Evolutionary conservation across 2,888 invertebrate species (phyloP).

Genomic region (Slavum lentiscoides): DNA sequence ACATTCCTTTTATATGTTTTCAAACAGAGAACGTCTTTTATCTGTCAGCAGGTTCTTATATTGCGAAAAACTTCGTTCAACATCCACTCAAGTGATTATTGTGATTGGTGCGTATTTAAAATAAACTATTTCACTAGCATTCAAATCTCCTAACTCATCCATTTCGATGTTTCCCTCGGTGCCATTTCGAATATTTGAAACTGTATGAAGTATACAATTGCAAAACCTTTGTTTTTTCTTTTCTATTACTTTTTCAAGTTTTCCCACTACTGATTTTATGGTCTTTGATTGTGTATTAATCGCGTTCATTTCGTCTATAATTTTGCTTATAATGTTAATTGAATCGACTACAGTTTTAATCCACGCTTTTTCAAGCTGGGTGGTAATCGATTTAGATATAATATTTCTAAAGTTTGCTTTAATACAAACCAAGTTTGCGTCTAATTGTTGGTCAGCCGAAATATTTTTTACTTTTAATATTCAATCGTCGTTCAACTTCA

Average conservation of each 20-base stretch:
- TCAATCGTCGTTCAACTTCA: too few relatives aligned
- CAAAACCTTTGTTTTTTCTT: neutral
- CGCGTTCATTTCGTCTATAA: slow-evolving; percentile 11
- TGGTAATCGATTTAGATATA: too few relatives aligned
- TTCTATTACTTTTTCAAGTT: neutral
- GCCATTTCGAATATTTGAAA: slow-evolving; percentile 9
- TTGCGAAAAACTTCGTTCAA: slow-evolving; percentile 6
- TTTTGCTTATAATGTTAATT: too few relatives aligned
- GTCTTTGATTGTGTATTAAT: too few relatives aligned
- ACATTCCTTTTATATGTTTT: neutral
- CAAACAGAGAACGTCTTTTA: too few relatives aligned
- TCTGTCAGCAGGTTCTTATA: slow-evolving; percentile 8
- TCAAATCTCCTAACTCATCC: slow-evolving; percentile 6
- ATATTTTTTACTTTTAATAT: too few relatives aligned
- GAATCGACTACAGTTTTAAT: too few relatives aligned
- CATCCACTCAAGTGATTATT: neutral
- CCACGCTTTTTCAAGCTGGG: too few relatives aligned
- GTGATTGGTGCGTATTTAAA: slow-evolving; percentile 12
- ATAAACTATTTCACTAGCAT: slow-evolving; percentile 9
- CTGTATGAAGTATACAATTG: neutral
- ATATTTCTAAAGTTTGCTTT: too few relatives aligned
- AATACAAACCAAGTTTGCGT: too few relatives aligned
- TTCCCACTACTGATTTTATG: too few relatives aligned
- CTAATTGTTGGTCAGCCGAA: too few relatives aligned
- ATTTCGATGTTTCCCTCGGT: neutral